Evolutionary conservation across 2,797 vertebrate species (phyloP), one percentile per base, ranked within the genome.

Genomic region (Phoeniculus purpureus): DNA sequence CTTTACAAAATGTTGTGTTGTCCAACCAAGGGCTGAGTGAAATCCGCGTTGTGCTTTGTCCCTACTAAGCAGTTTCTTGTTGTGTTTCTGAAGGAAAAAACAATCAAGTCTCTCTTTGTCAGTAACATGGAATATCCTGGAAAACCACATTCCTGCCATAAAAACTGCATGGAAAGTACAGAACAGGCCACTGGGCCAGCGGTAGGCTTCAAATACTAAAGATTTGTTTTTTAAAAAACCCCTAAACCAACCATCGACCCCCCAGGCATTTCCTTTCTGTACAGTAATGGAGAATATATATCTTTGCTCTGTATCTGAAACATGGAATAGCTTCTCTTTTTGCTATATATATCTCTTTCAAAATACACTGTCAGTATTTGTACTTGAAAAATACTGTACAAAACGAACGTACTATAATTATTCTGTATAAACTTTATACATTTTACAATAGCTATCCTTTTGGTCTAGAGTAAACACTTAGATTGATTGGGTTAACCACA

Each of bases 381-480:
- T 94, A 96, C 98, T 98, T 98, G 98, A 99, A 99, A 99, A 99
- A 98, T 98, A 98, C 97, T 98, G 97, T 99, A 98, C 98, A 98
- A 98, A 98, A 97, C 98, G 77, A 96, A 98, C 96, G 96, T 98
- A 97, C 97, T 97, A 98, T 98, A 98, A 98, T 97, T 98, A 95
- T 97, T 98, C 98, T 98, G 98, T 98, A 98, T 97, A 98, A 98
- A 98, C 97, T 98, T 98, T 98, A 98, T 97, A 98, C 97, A 97
- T 96, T 97, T 98, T 97, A 97, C 96, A 97, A 97, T 97, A 96
- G 97, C 97, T 98, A 96, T 97, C 97, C 91, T 98, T 98, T 98
- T 98, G 98, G 97, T 98, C 98, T 97, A 96, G 93, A 98, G 97
- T 98, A 98, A 98, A 98, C 98, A 98, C 97, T 96, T 96, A 92